These are phyloP conservation scores for Ibycter americanus DNA, from an alignment of 2,797 vertebrate genomes.

Conservation along the genomic window DNA sequence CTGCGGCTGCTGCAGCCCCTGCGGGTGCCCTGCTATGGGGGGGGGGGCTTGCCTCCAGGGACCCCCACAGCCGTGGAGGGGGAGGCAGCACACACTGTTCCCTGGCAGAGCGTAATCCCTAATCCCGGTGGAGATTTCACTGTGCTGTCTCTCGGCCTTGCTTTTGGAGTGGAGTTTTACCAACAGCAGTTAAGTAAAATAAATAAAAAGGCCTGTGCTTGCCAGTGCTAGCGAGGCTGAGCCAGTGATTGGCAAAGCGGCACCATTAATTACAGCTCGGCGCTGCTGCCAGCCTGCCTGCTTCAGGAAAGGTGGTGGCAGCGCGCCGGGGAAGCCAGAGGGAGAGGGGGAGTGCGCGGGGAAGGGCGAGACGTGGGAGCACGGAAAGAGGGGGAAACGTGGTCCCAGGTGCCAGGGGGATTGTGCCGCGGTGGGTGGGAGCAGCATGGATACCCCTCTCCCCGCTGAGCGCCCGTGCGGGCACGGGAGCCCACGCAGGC, in stretches of 20 bases:
- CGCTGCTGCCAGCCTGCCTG: conserved; percentile 30
- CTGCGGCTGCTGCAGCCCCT: not conserved
- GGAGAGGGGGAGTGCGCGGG: not conserved
- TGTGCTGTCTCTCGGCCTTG: not conserved
- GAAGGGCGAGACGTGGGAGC: not conserved
- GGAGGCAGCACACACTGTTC: not conserved
- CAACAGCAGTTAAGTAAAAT: conserved; percentile 64
- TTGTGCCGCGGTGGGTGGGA: fast-evolving
- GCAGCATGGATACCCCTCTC: fast-evolving
- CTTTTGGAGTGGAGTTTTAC: conserved; percentile 58
- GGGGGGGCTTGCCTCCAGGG: not conserved
- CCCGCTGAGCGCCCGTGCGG: fast-evolving
- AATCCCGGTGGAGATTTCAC: not conserved
- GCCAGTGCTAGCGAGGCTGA: conserved; percentile 31
- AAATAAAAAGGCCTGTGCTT: conserved; percentile 51
- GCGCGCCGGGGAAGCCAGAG: not conserved
- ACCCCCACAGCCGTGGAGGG: not conserved
- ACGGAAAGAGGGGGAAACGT: fast-evolving
- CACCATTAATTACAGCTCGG: conserved; percentile 49
- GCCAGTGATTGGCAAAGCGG: conserved; percentile 39
- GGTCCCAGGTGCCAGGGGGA: fast-evolving
- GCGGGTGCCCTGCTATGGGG: not conserved
- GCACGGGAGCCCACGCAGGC: not conserved
- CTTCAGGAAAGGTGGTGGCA: conserved; percentile 22
- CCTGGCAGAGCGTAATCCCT: not conserved